Percentiles rank a stretch among this genome's conserved stretches.
Conservation (phyloP, 2,888 invertebrate genomes). For the Drosophila quinaria region DNA sequence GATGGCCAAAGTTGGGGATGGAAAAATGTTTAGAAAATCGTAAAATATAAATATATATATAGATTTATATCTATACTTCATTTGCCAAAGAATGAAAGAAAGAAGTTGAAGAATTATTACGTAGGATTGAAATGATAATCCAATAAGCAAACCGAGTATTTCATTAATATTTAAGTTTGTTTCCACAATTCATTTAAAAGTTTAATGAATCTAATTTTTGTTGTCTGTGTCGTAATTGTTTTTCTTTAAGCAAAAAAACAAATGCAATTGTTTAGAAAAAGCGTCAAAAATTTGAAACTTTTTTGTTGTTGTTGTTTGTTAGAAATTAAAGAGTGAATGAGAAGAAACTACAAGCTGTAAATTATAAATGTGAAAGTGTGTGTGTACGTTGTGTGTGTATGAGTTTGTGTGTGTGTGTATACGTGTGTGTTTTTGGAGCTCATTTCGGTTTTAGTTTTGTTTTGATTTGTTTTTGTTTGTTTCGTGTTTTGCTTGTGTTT, state of each 20-base stretch:
- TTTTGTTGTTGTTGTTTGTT: constrained; percentile 31
- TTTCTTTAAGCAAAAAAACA: constrained; percentile 66
- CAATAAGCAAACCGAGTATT: constrained; percentile 68
- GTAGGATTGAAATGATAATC: constrained; percentile 58
- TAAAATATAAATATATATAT: constrained; percentile 43
- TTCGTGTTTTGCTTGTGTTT: constrained; percentile 48
- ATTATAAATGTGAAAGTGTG: constrained; percentile 50
- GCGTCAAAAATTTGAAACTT: constrained; percentile 59
- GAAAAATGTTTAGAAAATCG: constrained; percentile 60
- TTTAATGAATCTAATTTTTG: constrained; percentile 47
- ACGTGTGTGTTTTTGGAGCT: constrained; percentile 47
- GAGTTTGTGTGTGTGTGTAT: constrained; percentile 43
- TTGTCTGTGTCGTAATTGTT: constrained; percentile 24
- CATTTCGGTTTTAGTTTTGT: constrained; percentile 33
- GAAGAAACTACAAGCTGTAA: constrained; percentile 76
- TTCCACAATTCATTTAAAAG: constrained; percentile 27
- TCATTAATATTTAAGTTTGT: constrained; percentile 54
- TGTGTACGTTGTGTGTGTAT: constrained; percentile 38
- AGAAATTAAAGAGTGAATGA: constrained; percentile 60
- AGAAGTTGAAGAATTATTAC: constrained; percentile 49
- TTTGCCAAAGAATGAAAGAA: constrained; percentile 44
- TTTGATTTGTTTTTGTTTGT: constrained; percentile 27
- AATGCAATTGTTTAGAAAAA: constrained; percentile 77
- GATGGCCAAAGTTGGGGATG: constrained; percentile 18
- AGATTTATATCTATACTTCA: constrained; percentile 29